Percentiles rank a stretch among this genome's conserved stretches.
phyloP scores from a whole-genome alignment of 1,140 invertebrate genomes.

The Zaprionus nigranus region DNA sequence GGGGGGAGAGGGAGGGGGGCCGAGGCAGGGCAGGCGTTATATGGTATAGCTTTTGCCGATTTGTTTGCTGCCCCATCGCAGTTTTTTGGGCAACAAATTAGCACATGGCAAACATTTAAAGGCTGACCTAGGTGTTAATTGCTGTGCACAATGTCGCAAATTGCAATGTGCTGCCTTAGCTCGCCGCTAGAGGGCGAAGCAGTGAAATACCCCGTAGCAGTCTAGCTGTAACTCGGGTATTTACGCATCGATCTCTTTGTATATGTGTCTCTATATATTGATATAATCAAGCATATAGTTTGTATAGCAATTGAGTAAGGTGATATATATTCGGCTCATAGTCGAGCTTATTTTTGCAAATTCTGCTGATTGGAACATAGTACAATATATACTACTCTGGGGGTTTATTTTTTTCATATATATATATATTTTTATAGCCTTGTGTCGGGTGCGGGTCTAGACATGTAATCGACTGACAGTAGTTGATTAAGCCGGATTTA shows the following conservation, averaged over 20 bases:
- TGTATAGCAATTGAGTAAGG: too few relatives aligned
- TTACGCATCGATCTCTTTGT: background rate
- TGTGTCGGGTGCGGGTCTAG: background rate
- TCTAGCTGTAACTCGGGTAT: background rate
- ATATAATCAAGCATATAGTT: background rate
- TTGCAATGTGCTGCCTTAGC: constrained; percentile 27
- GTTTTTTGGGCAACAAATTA: constrained; percentile 59
- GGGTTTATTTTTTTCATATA: background rate
- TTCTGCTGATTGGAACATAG: too few relatives aligned
- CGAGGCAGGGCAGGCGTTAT: background rate
- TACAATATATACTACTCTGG: too few relatives aligned
- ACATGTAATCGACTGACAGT: constrained; percentile 20
- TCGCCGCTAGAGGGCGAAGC: constrained; percentile 4
- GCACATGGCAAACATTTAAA: constrained; percentile 33
- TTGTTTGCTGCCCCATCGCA: background rate
- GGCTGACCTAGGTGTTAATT: constrained; percentile 59
- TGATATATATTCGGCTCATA: too few relatives aligned
- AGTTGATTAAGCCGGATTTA: constrained; percentile 7
- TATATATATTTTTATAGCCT: background rate
- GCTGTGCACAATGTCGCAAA: constrained; percentile 42
- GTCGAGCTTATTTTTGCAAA: too few relatives aligned
- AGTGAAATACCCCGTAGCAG: background rate
- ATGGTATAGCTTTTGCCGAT: background rate
- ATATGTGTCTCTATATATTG: background rate
- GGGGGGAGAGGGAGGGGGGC: too few relatives aligned